Evolutionary conservation across 2,888 invertebrate species (phyloP), one percentile per base, ranked within the genome.

Genomic region (Meghimatium bilineatum): DNA sequence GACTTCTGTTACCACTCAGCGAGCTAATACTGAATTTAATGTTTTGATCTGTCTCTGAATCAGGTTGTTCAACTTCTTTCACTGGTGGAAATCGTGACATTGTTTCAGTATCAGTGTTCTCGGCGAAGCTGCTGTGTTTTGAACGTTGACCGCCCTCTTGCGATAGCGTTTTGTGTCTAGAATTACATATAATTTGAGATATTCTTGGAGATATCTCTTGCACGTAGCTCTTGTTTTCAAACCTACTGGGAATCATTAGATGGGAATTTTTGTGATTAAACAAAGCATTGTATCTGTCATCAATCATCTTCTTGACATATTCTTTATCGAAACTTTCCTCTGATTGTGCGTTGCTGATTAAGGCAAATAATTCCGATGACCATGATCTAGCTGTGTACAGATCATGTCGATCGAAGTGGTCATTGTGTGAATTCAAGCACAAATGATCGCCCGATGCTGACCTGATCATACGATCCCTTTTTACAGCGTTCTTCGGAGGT

Each of bases 351-450:
- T 60, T 80, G n/a, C 14, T 34, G 38, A 80, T 52, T 12, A 71
- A 52, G 29, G 69, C 56, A 23, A 69, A 80, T n/a, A 80, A 80
- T n/a, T 80, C 80, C 0, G 80, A 69, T n/a, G 80, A 80, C 80
- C 80, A 80, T 5, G 80, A 71, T n/a, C 80, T 71, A 0, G 36
- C 3, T 12, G 80, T 26, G 20, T 17, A 26, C 2, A 34, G 49
- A n/a, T n/a, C 34, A 49, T 8, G 1, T 0, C n/a, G 34, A 52
- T 29, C n/a, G 10, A 6, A 34, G 20, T 14, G 32, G 5, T 26
- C 56, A 26, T 26, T 34, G 20, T 32, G 5, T 26, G 69, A 26
- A 29, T 38, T 66, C 26, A 76, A 29, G 23, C 76, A 49, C 26
- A 80, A 34, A 34, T 49, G 49, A 56, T 80, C 80, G 1, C 71